Base-by-base conservation (phyloP, 2,113 vertebrate genomes). In the Microtus pennsylvanicus region DNA sequence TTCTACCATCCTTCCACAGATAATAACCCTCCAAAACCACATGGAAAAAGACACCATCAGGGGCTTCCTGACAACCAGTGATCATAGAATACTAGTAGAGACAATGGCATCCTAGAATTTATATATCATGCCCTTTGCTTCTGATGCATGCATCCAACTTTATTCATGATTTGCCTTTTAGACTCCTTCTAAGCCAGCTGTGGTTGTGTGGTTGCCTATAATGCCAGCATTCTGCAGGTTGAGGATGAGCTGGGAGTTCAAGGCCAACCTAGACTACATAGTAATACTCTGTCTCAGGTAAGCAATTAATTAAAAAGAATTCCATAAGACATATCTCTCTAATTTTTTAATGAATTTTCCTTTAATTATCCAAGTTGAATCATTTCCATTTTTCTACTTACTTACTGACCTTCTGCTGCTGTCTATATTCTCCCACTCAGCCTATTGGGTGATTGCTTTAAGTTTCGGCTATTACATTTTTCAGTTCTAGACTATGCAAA, bases 291-390 rank as follows among this genome's bases (percentile, higher is more conserved):
- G 30, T 72, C 47, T 52, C 67, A 26, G 38, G 17, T 26, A 72
- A 94, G 4, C 10, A 38, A 24, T 35, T n/a, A 30, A 22, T 47
- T 50, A 69, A 87, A 70, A 87, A 7, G 19, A 52, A 58, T 7
- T 42, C 4, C 7, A 47, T 76, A 88, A 33, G 61, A 17, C 70
- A 91, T 94, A 91, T 88, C 82, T 52, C 33, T 9, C n/a, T 24
- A 83, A 42, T 67, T 52, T 81, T 58, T 69, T 2, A 78, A 30
- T 45, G 24, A 3, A 50, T 78, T 78, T 61, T 74, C 78, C 87
- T 69, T 70, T n/a, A 95, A 14, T 86, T 61, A 76, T 47, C 87
- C 33, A 89, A 80, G 58, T 8, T 93, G 6, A 11, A 94, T 88
- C 5, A 74, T 26, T 91, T 91, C 91, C 67, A 90, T 50, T 50